Conservation (phyloP, 2,113 vertebrate species). For the Protomyctophum bolini region DNA sequence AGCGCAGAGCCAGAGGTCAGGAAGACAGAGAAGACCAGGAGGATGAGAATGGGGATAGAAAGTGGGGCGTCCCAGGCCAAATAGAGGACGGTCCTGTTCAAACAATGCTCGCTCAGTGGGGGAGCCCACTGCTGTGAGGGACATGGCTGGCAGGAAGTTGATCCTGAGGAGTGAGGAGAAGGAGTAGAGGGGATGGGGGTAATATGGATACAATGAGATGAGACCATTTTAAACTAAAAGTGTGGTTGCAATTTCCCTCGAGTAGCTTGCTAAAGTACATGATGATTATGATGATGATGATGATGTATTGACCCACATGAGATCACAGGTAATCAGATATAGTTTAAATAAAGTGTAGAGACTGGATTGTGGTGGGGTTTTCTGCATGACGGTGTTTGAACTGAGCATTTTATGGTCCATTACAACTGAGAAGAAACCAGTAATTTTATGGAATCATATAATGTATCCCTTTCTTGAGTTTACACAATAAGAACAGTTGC, state of each 20-base stretch:
- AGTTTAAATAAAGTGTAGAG: no score
- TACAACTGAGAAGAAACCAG: no score
- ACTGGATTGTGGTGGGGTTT: background rate
- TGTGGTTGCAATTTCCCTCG: no score
- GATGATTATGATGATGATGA: no score
- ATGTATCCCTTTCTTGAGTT: no score
- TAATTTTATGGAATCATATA: no score
- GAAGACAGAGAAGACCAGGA: conserved; percentile 75
- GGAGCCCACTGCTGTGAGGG: conserved; percentile 75
- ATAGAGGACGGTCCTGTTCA: conserved; percentile 62
- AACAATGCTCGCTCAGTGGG: conserved; percentile 66
- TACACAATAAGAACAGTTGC: no score
- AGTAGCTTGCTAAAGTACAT: no score
- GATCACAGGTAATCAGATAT: no score
- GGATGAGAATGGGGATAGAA: conserved; percentile 66
- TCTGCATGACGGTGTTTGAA: background rate
- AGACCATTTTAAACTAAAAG: background rate
- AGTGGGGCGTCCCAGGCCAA: conserved; percentile 71
- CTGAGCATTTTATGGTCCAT: background rate
- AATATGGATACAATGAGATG: background rate
- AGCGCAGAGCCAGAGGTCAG: conserved; percentile 64
- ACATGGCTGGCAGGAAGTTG: conserved; percentile 76
- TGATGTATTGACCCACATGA: no score
- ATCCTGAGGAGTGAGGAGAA: conserved; percentile 75
- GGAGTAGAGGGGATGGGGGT: background rate